Conservation (phyloP, 2,797 vertebrate species). For the Aselliscus stoliczkanus region DNA sequence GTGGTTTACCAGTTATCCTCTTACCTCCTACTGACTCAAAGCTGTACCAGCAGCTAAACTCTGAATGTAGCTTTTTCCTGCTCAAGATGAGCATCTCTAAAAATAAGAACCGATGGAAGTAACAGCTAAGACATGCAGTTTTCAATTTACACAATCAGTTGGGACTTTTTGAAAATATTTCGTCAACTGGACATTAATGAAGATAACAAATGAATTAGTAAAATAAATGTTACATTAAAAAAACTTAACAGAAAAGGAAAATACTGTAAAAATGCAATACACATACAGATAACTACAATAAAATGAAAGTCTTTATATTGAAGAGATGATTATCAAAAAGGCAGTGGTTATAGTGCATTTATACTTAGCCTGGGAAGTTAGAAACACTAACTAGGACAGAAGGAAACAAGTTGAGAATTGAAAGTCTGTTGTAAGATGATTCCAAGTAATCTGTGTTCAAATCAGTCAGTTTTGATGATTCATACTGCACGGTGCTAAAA, state of each 20-base stretch:
- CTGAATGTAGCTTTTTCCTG: not conserved
- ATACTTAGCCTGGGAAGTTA: not conserved
- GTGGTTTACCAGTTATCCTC: conserved; percentile 67
- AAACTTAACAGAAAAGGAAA: not conserved
- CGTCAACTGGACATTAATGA: not conserved
- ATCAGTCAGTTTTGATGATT: not conserved
- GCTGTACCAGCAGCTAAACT: conserved; percentile 6
- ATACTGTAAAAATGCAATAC: not conserved
- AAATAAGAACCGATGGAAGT: not conserved
- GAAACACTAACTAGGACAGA: not conserved
- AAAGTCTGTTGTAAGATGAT: not conserved
- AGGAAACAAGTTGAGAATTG: not conserved
- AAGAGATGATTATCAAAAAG: not conserved
- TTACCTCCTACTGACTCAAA: conserved; percentile 51
- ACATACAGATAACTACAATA: not conserved
- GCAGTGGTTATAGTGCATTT: not conserved
- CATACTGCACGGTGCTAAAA: not conserved
- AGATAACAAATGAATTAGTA: not conserved
- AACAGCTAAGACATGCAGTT: not conserved
- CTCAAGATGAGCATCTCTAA: not conserved
- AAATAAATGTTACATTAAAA: not conserved
- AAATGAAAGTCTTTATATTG: not conserved
- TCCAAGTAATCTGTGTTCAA: not conserved
- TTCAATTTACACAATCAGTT: not conserved
- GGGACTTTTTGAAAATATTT: not conserved